A percentile compares a stretch with the other conserved stretches of the same genome.
Conservation (phyloP, 1,140 invertebrate genomes). For the Pogonomyrmex californicus region DNA sequence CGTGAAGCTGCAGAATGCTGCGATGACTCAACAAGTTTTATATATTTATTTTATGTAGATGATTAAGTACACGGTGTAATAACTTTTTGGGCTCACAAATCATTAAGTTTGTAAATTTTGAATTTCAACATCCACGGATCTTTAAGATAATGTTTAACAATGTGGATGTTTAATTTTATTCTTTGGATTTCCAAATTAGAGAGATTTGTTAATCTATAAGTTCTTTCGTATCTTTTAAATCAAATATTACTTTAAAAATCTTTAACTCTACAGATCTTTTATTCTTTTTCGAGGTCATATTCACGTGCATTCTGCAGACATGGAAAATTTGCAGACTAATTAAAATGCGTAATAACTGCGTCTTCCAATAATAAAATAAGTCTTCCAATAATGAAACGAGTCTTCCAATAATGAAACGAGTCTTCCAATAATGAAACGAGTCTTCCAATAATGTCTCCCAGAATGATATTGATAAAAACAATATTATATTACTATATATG, state of each 20-base stretch:
- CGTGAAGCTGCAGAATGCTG: constrained; percentile 44
- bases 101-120: neutral
- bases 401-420: no score
- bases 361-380: constrained; percentile 56
- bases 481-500: constrained; percentile 51
- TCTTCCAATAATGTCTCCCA: constrained; percentile 80
- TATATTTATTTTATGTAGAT: neutral
- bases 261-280: neutral
- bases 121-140: neutral
- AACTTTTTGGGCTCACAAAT: neutral
- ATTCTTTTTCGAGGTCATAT: neutral
- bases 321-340: constrained; percentile 62
- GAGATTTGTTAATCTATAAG: neutral
- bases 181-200: neutral
- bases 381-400: constrained; percentile 64
- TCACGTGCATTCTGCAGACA: constrained; percentile 52
- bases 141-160: neutral
- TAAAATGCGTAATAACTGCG: constrained; percentile 65
- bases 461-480: constrained; percentile 64
- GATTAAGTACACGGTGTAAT: neutral
- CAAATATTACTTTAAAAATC: neutral
- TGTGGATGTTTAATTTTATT: neutral
- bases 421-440: constrained; percentile 57
- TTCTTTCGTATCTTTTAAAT: neutral
- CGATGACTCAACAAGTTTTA: neutral